Evolutionary conservation across 2,113 vertebrate genomes (phyloP).

Genomic region (Nibea coibor): DNA sequence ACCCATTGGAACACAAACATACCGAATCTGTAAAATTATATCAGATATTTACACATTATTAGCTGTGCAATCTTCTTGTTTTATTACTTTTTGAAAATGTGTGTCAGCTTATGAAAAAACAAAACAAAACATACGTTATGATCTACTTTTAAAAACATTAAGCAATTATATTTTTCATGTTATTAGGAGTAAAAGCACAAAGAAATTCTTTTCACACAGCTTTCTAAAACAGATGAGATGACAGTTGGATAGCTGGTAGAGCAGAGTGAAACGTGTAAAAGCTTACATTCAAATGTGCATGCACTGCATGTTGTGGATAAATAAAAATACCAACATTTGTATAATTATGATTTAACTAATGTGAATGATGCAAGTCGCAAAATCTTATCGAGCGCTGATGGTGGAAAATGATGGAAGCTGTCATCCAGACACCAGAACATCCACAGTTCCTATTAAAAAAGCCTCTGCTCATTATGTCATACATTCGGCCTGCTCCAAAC

Average conservation of each 20-base stretch:
- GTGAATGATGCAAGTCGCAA: not conserved
- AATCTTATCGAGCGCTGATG: not conserved
- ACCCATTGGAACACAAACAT: not conserved
- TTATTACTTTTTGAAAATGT: not conserved
- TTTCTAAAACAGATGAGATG: no score
- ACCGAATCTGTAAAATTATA: not conserved
- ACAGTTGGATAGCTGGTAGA: no score
- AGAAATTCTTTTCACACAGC: not conserved
- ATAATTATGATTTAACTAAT: not conserved
- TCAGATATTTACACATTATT: no score
- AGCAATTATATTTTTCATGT: not conserved
- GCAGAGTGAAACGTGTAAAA: no score
- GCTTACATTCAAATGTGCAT: not conserved
- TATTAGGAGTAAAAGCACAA: not conserved
- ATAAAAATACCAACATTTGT: not conserved
- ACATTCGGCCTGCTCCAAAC: not conserved
- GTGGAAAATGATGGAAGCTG: not conserved
- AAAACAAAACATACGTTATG: not conserved
- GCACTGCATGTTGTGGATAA: no score
- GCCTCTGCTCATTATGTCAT: not conserved
- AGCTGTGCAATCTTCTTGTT: no score
- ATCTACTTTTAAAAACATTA: not conserved
- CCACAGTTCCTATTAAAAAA: not conserved
- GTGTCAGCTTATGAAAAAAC: not conserved
- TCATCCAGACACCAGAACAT: no score